Base-by-base conservation (phyloP, 2,888 invertebrate genomes). In the Sinhomidia bicolor region DNA sequence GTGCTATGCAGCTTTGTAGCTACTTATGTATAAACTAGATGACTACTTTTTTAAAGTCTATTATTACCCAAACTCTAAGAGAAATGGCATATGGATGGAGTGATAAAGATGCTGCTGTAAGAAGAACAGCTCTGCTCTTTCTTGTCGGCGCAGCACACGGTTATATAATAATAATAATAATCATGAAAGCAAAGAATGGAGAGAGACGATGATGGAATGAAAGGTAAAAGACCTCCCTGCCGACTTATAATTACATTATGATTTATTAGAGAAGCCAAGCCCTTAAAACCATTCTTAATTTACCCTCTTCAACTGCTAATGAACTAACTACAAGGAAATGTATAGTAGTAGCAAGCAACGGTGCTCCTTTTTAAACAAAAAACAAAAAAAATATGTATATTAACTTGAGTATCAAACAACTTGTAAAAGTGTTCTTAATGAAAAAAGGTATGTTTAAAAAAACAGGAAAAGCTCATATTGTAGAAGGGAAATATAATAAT, bases 161-260 rank as follows among this genome's bases (percentile, higher is more conserved):
- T 36, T 57, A 57, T 7, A 57, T 7, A 23, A 23, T 23, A 29
- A 10, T 5, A 32, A 12, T 65, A 65, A n/a, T n/a, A n/a, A n/a
- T n/a, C n/a, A n/a, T n/a, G n/a, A n/a, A n/a, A n/a, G n/a, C n/a
- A n/a, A n/a, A n/a, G n/a, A 74, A 47, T 44, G 44, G 36, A 62
- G 76, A 62, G 60, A 84, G 84, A 65, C 14, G 54, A 54, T 68
- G 74, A 83, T 83, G 47, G 76, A 41, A 86, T 80, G 86, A 86
- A 86, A 86, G 71, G 84, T 71, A 80, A 68, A 71, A 89, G 88
- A 89, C 83, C 90, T 86, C 88, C 86, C 84, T 82, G 87, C 86
- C 86, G 89, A 89, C 89, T 86, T 84, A 68, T 89, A 90, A 89
- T 90, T 89, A 90, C 89, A 89, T 89, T 87, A 87, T 90, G 90